Evolutionary conservation across 2,888 invertebrate species (phyloP), one percentile per base, ranked within the genome.

Genomic region (Limulus polyphemus): DNA sequence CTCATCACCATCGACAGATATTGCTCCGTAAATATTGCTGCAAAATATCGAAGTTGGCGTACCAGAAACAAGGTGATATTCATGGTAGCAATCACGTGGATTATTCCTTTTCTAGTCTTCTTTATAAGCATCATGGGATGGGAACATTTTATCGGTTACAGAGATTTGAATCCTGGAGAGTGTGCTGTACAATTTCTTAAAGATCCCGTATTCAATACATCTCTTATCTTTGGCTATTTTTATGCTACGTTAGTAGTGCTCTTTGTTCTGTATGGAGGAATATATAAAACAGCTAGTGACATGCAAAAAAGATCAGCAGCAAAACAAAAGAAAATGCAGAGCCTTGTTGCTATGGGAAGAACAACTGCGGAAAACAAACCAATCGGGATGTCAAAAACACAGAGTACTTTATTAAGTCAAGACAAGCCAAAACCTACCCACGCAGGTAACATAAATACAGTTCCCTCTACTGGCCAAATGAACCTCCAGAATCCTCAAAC

Each of bases 61-160:
- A 95, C 97, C 7, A 91, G 94, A 74, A 86, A 86, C 67, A 84
- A 90, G 71, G 95, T 97, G 13, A 85, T 94, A 65, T 88, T 89
- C 83, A 94, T 97, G 91, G 91, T 97, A 1, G 88, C 90, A 7
- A 86, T 93, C 55, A 95, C 94, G 0, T 98, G 97, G 97, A 88
- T 95, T 60, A 88, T 99, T 70, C 99, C 99, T 56, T 90, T 93
- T 1, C 79, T 95, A 62, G 80, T 99, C 11, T 99, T 99, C 78
- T 98, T 98, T 78, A 92, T 93, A 69, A 93, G 94, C 67, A 98
- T 99, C 70, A 95, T 99, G 74, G 98, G 98, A 55, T 99, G 98
- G 95, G 97, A 97, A 75, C 93, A 94, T 76, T 98, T 98, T 74
- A 88, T 93, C 55, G 97, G 97, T 16, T 88, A 86, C 73, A 81